These are phyloP conservation scores for Brachycybe producta DNA, from an alignment of 2,888 invertebrate species.

Conservation along the genomic window DNA sequence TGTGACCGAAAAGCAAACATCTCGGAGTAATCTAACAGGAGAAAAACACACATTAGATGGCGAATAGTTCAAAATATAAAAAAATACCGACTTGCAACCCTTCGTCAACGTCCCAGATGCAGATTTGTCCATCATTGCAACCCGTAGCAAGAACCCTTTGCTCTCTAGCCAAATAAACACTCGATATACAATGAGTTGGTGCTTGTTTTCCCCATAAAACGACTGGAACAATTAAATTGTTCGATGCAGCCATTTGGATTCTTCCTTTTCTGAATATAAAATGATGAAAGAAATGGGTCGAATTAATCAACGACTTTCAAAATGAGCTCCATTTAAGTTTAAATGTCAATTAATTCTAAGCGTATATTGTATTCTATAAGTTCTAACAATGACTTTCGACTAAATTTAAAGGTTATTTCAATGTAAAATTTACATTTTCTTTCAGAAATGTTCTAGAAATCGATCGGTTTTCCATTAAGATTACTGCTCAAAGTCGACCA, in stretches of 20 bases:
- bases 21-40: constrained; percentile 67
- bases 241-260: constrained; percentile 27
- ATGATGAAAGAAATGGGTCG: too few relatives aligned
- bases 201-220: constrained; percentile 94
- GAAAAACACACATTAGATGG: background rate
- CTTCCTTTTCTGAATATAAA: too few relatives aligned
- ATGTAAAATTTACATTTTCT: too few relatives aligned
- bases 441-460: too few relatives aligned
- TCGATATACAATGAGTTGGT: constrained; percentile 92
- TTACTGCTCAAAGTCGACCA: too few relatives aligned
- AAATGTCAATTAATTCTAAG: too few relatives aligned
- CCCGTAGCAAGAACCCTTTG: constrained; percentile 88
- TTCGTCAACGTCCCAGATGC: constrained; percentile 81
- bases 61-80: background rate
- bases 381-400: too few relatives aligned
- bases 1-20: constrained; percentile 85
- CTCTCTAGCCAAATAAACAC: constrained; percentile 80
- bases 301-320: too few relatives aligned
- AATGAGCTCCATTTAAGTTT: too few relatives aligned
- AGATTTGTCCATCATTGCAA: constrained; percentile 95
- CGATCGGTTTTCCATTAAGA: too few relatives aligned
- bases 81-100: constrained; percentile 46
- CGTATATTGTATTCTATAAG: too few relatives aligned
- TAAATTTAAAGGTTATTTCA: too few relatives aligned
- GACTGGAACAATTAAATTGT: constrained; percentile 75